phyloP scores from a whole-genome alignment of 2,888 invertebrate genomes.

The Acronicta alni region DNA sequence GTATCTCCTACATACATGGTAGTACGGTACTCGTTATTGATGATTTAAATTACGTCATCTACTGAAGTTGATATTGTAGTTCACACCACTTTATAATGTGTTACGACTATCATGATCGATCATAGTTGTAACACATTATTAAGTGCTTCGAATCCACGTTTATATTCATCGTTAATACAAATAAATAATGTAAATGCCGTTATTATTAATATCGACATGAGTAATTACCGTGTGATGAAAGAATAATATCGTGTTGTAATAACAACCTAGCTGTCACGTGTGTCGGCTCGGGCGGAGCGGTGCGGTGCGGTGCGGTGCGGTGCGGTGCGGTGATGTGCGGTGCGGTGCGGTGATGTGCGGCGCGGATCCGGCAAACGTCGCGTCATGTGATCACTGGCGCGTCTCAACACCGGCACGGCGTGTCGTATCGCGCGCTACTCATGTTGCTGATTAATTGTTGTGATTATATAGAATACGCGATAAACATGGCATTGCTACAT shows the following conservation, averaged over 20 bases:
- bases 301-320: not conserved
- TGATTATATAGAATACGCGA: not conserved
- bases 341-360: not conserved
- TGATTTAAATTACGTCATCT: too few species aligned
- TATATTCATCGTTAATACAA: not conserved
- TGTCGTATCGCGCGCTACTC: not conserved
- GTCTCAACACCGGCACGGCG: not conserved
- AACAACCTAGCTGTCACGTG: not conserved
- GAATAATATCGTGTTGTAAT: not conserved
- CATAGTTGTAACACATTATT: not conserved
- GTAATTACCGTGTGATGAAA: not conserved
- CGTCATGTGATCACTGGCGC: too few species aligned
- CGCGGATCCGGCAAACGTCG: not conserved
- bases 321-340: too few species aligned
- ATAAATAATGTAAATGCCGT: not conserved
- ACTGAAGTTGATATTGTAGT: too few species aligned
- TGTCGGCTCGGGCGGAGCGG: not conserved
- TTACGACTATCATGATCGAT: too few species aligned
- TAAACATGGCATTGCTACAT: too few species aligned
- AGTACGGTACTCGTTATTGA: not conserved
- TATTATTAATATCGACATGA: not conserved
- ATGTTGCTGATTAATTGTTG: not conserved
- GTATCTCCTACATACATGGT: not conserved
- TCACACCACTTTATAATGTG: too few species aligned
- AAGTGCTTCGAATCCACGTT: not conserved